Percentiles rank a stretch among this genome's conserved stretches.
phyloP scores from a whole-genome alignment of 2,888 invertebrate genomes.

The Anarsia innoxiella region DNA sequence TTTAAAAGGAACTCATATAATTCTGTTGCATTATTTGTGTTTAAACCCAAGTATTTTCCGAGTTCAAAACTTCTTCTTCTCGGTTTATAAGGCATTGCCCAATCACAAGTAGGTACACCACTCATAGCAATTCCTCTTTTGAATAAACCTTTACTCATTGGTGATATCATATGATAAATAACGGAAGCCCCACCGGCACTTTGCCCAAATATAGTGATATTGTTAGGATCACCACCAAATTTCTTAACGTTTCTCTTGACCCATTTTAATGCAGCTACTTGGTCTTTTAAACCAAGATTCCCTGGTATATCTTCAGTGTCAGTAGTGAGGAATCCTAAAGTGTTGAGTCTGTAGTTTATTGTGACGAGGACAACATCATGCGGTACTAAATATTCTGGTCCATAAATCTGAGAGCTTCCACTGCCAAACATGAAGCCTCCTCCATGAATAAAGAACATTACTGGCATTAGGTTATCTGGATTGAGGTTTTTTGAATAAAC shows the following conservation, averaged over 20 bases:
- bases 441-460: conserved; percentile 49
- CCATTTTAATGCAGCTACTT: conserved; percentile 42
- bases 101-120: conserved; percentile 75
- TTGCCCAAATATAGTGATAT: conserved; percentile 37
- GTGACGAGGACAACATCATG: conserved; percentile 40
- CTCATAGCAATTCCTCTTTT: conserved; percentile 76
- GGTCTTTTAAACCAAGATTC: conserved; percentile 48
- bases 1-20: conserved; percentile 9
- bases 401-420: conserved; percentile 35
- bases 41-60: conserved; percentile 24
- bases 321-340: conserved; percentile 40
- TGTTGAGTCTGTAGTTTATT: conserved; percentile 45
- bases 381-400: conserved; percentile 41
- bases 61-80: conserved; percentile 41
- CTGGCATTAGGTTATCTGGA: conserved; percentile 28
- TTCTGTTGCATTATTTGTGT: conserved; percentile 18
- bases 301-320: conserved; percentile 42
- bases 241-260: conserved; percentile 31
- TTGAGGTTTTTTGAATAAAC: conserved; percentile 39
- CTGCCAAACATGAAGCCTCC: conserved; percentile 36
- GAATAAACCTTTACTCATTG: conserved; percentile 34
- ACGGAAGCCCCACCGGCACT: conserved; percentile 31
- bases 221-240: conserved; percentile 37
- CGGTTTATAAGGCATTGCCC: conserved; percentile 61
- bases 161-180: conserved; percentile 28